These are phyloP conservation scores for Charina bottae DNA, from an alignment of 2,113 vertebrate genomes.

Conservation along the genomic window DNA sequence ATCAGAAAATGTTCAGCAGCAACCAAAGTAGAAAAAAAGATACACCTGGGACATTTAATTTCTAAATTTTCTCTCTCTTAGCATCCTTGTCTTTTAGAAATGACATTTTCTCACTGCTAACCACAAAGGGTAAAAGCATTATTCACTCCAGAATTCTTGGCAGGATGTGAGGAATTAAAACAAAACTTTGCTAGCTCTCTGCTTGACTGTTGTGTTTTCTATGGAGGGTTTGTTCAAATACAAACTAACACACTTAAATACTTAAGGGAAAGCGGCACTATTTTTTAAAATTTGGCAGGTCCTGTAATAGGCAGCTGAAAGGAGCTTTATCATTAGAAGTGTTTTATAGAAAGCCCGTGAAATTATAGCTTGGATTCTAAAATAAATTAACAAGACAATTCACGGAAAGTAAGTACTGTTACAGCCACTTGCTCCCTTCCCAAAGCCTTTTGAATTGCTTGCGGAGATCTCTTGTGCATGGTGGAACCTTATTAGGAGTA, in stretches of 20 bases:
- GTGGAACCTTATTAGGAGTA: too few relatives aligned
- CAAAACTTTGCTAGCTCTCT: neutral
- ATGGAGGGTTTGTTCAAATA: neutral
- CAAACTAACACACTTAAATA: neutral
- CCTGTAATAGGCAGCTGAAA: neutral
- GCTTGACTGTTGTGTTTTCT: neutral
- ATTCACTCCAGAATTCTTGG: neutral
- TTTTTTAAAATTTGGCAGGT: neutral
- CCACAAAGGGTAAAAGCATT: neutral
- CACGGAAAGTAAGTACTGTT: neutral
- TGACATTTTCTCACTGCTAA: neutral
- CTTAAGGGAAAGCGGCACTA: neutral
- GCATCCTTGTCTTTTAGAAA: slow-evolving; percentile 3
- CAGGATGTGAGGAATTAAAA: neutral
- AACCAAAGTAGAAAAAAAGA: slow-evolving; percentile 2
- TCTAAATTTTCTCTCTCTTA: neutral
- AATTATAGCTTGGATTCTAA: neutral
- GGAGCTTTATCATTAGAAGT: neutral
- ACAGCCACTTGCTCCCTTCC: neutral
- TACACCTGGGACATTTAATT: neutral
- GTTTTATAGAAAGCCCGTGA: neutral
- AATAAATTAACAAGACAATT: neutral
- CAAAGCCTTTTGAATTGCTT: neutral
- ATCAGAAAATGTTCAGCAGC: neutral
- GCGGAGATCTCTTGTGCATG: neutral